Percentiles rank a stretch among this genome's conserved stretches.
phyloP scores from a whole-genome alignment of 2,888 invertebrate species.

The Leptopilina drosophilae region DNA sequence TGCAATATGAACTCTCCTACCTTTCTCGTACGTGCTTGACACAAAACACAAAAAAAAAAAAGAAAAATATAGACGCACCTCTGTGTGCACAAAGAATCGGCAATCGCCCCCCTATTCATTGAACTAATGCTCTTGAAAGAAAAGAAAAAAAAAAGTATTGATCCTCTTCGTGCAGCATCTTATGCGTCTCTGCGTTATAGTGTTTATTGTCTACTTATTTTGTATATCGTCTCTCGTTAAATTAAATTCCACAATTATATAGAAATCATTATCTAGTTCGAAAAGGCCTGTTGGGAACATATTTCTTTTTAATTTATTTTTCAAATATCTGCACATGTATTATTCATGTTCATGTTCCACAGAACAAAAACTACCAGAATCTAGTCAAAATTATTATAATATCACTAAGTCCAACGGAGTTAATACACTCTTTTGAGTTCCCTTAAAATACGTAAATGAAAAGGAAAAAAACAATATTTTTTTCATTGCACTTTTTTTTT shows the following conservation, averaged over 20 bases:
- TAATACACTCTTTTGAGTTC: conserved; percentile 46
- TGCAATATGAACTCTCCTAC: conserved; percentile 63
- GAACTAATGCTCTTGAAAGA: conserved; percentile 36
- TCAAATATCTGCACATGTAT: conserved; percentile 45
- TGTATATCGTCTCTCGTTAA: conserved; percentile 47
- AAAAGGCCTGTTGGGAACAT: conserved; percentile 61
- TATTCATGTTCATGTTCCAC: conserved; percentile 46
- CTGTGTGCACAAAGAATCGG: conserved; percentile 47
- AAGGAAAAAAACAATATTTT: conserved; percentile 33
- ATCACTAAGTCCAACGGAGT: conserved; percentile 56
- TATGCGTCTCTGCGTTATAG: conserved; percentile 60
- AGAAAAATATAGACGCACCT: conserved; percentile 57
- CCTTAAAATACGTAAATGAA: conserved; percentile 37
- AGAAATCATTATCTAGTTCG: conserved; percentile 53
- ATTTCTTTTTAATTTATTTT: conserved; percentile 50
- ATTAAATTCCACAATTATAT: conserved; percentile 27
- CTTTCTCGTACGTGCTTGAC: conserved; percentile 68
- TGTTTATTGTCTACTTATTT: conserved; percentile 60
- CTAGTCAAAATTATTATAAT: conserved; percentile 71
- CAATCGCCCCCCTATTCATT: conserved; percentile 56
- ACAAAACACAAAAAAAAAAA: conserved; percentile 46
- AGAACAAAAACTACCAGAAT: conserved; percentile 59
- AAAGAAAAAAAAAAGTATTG: conserved; percentile 43
- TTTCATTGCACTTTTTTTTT: conserved; percentile 36
- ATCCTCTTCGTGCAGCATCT: conserved; percentile 54